These are phyloP conservation scores for Kobus ellipsiprymnus DNA, from an alignment of 2,113 vertebrate species.

Conservation along the genomic window DNA sequence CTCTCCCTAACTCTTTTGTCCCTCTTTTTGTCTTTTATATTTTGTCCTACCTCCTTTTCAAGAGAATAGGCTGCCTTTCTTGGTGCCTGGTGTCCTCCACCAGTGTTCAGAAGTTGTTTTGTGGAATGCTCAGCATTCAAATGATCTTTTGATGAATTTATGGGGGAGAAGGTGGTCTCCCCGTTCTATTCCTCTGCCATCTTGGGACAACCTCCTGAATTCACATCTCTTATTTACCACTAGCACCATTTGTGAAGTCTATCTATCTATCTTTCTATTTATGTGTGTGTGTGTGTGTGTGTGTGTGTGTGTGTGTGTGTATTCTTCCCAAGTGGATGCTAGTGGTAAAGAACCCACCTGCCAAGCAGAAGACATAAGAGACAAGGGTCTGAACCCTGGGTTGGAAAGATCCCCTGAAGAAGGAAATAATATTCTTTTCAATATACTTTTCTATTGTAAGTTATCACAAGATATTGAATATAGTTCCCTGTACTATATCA, in stretches of 20 bases:
- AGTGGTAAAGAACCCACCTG: neutral
- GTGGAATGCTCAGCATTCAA: neutral
- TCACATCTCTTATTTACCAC: neutral
- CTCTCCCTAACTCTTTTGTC: neutral
- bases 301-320: neutral
- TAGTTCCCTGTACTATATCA: neutral
- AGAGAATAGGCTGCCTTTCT: neutral
- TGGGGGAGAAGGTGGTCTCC: neutral
- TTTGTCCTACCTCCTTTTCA: neutral
- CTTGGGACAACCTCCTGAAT: rapidly evolving
- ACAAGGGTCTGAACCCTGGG: neutral
- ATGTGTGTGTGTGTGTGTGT: too few species aligned
- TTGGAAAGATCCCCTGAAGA: neutral
- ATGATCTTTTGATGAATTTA: neutral
- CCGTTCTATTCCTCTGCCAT: rapidly evolving
- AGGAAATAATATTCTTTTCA: neutral
- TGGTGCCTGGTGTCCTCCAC: neutral
- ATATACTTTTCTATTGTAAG: neutral
- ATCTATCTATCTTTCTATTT: neutral
- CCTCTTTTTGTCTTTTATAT: neutral
- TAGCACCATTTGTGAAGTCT: neutral
- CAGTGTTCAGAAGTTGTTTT: neutral
- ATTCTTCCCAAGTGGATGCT: neutral
- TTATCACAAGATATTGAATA: neutral
- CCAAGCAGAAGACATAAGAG: neutral